phyloP scores from a whole-genome alignment of 2,797 vertebrate genomes.

The Avahi laniger region DNA sequence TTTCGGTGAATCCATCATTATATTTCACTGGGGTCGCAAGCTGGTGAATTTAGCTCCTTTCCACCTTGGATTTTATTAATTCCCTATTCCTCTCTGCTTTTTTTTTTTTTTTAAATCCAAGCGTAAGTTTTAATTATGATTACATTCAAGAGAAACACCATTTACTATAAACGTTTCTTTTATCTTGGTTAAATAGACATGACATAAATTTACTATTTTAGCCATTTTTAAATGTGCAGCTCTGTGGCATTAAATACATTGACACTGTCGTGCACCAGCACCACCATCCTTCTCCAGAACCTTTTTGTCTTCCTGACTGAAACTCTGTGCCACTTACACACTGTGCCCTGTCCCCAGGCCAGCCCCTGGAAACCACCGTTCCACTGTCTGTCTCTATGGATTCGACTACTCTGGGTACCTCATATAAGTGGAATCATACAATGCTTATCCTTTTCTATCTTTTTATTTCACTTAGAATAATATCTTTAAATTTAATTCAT shows the following conservation, averaged over 20 bases:
- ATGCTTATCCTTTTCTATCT: not conserved
- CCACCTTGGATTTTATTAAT: not conserved
- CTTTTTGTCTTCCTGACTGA: not conserved
- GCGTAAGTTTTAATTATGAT: not conserved
- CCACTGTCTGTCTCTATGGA: not conserved
- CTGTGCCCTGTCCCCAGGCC: rapidly evolving
- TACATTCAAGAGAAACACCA: not conserved
- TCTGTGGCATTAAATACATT: not conserved
- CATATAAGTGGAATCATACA: not conserved
- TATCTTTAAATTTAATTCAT: not conserved
- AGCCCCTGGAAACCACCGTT: not conserved
- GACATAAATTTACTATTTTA: not conserved
- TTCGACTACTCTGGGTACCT: not conserved
- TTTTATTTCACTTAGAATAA: not conserved
- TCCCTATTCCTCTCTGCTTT: not conserved
- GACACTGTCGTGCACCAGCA: rapidly evolving
- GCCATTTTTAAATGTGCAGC: not conserved
- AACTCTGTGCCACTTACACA: not conserved
- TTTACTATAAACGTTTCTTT: not conserved
- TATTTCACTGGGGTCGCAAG: not conserved
- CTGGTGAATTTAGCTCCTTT: not conserved
- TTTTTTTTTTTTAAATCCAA: not conserved
- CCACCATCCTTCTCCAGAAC: not conserved
- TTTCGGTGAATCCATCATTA: constrained; percentile 13
- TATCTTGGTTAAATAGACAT: not conserved